Percentiles rank a stretch among this genome's conserved stretches.
Evolutionary conservation across 2,797 vertebrate species (phyloP).

Genomic region (Gymnocypris eckloni): DNA sequence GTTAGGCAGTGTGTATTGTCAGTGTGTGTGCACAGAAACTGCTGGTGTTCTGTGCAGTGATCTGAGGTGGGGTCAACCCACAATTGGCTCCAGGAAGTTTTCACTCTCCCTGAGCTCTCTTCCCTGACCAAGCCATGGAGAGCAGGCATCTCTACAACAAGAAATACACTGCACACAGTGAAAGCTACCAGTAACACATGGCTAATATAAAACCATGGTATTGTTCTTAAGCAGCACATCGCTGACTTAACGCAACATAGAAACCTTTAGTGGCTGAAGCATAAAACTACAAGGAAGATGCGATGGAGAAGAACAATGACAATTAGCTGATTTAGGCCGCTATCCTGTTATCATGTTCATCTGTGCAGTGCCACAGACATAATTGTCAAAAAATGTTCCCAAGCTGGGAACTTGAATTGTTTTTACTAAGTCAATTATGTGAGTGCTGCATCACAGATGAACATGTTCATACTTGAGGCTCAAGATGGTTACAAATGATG

Average conservation of each 20-base stretch:
- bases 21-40: conserved; percentile 67
- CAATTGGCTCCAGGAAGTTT: conserved; percentile 98
- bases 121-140: conserved; percentile 97
- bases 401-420: too few relatives aligned
- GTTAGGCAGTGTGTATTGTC: neutral
- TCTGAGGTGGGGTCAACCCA: conserved; percentile 98
- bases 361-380: too few relatives aligned
- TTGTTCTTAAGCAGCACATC: neutral
- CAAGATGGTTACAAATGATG: neutral
- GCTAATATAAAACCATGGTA: neutral
- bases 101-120: conserved; percentile 97
- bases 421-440: neutral
- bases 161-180: too few relatives aligned
- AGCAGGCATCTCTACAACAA: conserved; percentile 91
- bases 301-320: neutral
- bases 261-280: neutral
- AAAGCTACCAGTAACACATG: conserved; percentile 1
- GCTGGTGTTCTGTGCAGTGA: conserved; percentile 98
- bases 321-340: too few relatives aligned
- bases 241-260: neutral
- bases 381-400: too few relatives aligned
- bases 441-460: neutral
- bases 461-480: neutral
- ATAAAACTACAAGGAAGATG: neutral
- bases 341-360: too few relatives aligned